Evolutionary conservation across 2,888 invertebrate species (phyloP).

Genomic region (Bibio marci): DNA sequence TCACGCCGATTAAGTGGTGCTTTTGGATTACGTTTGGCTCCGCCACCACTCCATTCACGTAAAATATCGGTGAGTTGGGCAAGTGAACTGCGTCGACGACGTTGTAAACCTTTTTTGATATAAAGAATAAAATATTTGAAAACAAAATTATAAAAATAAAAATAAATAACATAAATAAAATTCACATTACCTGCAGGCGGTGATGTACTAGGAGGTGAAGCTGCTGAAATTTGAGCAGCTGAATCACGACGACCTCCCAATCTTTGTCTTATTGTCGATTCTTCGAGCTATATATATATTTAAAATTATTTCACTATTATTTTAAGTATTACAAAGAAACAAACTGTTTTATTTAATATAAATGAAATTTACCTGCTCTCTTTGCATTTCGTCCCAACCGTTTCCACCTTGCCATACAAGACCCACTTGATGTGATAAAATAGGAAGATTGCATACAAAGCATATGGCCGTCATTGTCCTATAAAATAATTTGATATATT

Average conservation of each 20-base stretch:
- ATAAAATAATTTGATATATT: conserved; percentile 18
- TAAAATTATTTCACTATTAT: background rate
- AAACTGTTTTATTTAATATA: no score
- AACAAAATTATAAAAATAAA: background rate
- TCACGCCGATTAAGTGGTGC: conserved; percentile 67
- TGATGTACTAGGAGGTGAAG: conserved; percentile 68
- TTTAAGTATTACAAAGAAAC: no score
- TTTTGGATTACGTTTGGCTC: conserved; percentile 34
- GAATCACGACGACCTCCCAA: conserved; percentile 76
- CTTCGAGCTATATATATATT: conserved; percentile 35
- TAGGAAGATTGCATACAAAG: conserved; percentile 91
- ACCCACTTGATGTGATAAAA: conserved; percentile 85
- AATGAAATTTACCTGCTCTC: conserved; percentile 45
- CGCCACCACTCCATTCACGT: conserved; percentile 67
- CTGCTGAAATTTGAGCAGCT: conserved; percentile 73
- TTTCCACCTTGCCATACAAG: conserved; percentile 88
- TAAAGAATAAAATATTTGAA: conserved; percentile 8
- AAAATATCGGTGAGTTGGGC: conserved; percentile 80
- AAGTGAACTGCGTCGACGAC: conserved; percentile 66
- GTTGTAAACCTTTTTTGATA: conserved; percentile 38
- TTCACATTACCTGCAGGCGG: conserved; percentile 32
- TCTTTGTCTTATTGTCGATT: conserved; percentile 67
- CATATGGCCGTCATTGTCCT: conserved; percentile 90
- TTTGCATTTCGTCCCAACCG: conserved; percentile 83
- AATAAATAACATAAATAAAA: no score